These are phyloP conservation scores for Copidosoma floridanum DNA, from an alignment of 1,140 invertebrate genomes.

Conservation along the genomic window DNA sequence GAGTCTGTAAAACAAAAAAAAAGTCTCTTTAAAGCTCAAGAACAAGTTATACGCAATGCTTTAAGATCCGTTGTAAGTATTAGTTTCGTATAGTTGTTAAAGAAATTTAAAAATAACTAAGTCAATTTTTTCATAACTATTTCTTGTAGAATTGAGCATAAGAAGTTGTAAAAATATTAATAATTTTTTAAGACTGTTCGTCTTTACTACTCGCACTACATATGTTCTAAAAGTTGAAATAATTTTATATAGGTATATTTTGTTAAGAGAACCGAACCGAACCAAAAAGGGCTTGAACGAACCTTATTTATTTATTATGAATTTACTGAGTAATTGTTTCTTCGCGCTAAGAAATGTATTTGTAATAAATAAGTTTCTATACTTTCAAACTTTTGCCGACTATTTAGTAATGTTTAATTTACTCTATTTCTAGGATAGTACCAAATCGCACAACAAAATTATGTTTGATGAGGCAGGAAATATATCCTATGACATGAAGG, in stretches of 20 bases:
- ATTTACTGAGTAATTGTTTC: background rate
- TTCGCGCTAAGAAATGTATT: background rate
- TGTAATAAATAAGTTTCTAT: constrained; percentile 5
- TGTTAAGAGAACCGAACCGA: too few species aligned
- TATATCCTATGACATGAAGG: constrained; percentile 1
- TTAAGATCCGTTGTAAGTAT: constrained; percentile 56
- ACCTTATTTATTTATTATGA: too few species aligned
- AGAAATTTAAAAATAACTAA: too few species aligned
- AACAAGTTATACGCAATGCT: constrained; percentile 59
- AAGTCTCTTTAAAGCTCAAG: constrained; percentile 58
- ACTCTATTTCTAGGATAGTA: constrained; percentile 53
- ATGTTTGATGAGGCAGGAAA: constrained; percentile 57
- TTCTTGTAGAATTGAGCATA: too few species aligned
- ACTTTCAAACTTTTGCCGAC: background rate
- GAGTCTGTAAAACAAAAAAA: constrained; percentile 60
- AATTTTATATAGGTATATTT: too few species aligned
- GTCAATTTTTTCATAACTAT: too few species aligned
- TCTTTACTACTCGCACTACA: too few species aligned
- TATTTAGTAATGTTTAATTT: too few species aligned
- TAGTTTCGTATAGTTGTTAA: background rate
- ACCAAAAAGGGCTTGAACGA: too few species aligned
- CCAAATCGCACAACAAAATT: constrained; percentile 58
- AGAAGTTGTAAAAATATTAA: too few species aligned
- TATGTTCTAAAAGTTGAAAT: too few species aligned
- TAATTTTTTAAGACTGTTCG: too few species aligned